phyloP scores from a whole-genome alignment of 35 echinoderm and acorn worm genomes.

The Ophioderma brevispina region DNA sequence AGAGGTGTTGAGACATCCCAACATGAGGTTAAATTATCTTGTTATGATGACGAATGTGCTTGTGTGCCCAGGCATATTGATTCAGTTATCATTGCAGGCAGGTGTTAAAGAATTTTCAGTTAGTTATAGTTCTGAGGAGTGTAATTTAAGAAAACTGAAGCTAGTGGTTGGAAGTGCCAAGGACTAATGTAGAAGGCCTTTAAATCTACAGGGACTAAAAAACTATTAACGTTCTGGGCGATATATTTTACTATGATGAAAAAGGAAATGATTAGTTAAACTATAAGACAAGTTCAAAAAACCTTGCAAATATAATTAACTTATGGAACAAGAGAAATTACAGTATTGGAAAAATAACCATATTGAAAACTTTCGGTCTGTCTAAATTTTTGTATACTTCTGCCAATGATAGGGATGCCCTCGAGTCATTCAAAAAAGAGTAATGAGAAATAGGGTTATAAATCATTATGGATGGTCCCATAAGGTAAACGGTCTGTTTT shows the following conservation, averaged over 20 bases:
- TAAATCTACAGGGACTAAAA: not conserved
- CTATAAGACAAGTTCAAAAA: not conserved
- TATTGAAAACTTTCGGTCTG: not conserved
- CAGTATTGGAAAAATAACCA: not conserved
- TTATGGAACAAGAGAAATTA: not conserved
- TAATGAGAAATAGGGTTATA: not conserved
- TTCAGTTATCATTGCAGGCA: not conserved
- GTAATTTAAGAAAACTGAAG: not conserved
- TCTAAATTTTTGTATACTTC: not conserved
- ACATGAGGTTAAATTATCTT: not conserved
- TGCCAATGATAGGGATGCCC: not conserved
- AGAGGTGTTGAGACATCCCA: not conserved
- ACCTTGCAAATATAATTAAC: not conserved
- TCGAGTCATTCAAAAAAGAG: no score
- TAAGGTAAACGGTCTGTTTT: not conserved
- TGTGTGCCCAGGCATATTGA: not conserved
- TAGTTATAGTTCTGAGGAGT: not conserved
- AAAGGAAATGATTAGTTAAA: not conserved
- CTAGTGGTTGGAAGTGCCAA: not conserved
- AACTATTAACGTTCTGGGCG: not conserved
- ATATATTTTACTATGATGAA: not conserved
- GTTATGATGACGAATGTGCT: not conserved
- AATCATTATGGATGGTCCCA: not conserved
- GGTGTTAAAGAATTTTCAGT: not conserved
- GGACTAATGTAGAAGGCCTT: not conserved